Base-by-base conservation (phyloP, 2,797 vertebrate species). In the Eutrigla gurnardus region DNA sequence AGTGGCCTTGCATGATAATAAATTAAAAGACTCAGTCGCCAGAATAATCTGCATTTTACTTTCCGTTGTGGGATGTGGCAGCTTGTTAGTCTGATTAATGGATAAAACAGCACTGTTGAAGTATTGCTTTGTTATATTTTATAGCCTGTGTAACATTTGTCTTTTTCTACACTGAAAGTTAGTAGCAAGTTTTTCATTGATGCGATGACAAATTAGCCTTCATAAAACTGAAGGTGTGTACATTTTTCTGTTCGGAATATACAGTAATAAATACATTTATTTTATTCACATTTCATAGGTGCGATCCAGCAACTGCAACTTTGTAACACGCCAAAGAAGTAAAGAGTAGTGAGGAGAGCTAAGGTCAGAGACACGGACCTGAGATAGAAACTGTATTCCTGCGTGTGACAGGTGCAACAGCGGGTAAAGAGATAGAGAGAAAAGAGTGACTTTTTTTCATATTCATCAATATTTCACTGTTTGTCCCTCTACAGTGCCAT, bases 401-500 rank as follows among this genome's bases (percentile, higher is more conserved):
- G 37, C 13, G 35, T 18, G 32, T 71, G 57, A 77, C 49, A 42
- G 35, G 53, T 12, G 4, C 32, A 33, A 4, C 45, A 53, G 11
- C 15, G 39, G 53, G n/a, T 52, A 40, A 60, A 65, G 47, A 42
- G 35, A 14, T 25, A 10, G 8, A 54, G 57, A 70, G 63, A 64
- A 69, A 8, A 47, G 5, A 35, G n/a, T 40, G 36, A 65, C 46
- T 0, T 37, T 70, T 78, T 80, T 68, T 82, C 33, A 70, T 53
- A 65, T 65, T 68, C 45, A 78, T 83, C 12, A 36, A 55, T 75
- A 63, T 77, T 76, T 77, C 49, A 52, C 58, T 4, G 6, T 45
- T 77, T 85, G 42, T 25, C 68, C 64, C 40, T 49, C 37, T 46
- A 49, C 59, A 46, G 33, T 67, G 71, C 79, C 45, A 75, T 73